phyloP scores from a whole-genome alignment of 2,888 invertebrate genomes.

The Drosophila austrosaltans region DNA sequence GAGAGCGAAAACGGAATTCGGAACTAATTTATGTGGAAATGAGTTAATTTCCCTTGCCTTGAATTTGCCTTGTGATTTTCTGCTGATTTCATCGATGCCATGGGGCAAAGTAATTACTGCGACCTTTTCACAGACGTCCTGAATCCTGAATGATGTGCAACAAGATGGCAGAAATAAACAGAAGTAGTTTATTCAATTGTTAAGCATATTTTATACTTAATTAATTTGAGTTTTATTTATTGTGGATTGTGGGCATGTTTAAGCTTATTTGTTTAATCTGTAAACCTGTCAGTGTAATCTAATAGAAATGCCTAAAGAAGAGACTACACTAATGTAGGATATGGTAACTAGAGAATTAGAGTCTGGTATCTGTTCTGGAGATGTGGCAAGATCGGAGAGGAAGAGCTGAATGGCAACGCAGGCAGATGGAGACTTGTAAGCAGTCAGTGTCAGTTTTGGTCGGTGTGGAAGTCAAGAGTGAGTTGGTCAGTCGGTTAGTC shows the following conservation, averaged over 20 bases:
- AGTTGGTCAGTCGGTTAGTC: too few species aligned
- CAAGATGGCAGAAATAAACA: background rate
- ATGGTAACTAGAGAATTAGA: too few species aligned
- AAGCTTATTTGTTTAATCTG: background rate
- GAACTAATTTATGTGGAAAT: conserved; percentile 81
- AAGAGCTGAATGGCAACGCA: too few species aligned
- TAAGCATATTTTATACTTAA: conserved; percentile 54
- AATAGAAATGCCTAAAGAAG: too few species aligned
- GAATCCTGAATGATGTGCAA: conserved; percentile 8
- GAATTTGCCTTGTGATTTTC: conserved; percentile 66
- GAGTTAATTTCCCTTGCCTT: conserved; percentile 78
- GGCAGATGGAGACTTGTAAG: too few species aligned
- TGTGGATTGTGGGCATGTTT: conserved; percentile 21
- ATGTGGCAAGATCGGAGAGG: too few species aligned
- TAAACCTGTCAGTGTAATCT: background rate
- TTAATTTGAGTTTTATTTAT: conserved; percentile 56
- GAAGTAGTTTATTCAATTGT: conserved; percentile 18
- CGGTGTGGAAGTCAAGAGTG: too few species aligned
- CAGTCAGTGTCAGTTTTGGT: too few species aligned
- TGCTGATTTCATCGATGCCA: conserved; percentile 69
- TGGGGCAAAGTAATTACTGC: conserved; percentile 61
- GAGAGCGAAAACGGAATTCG: conserved; percentile 49
- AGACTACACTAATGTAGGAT: too few species aligned
- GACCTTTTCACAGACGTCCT: conserved; percentile 48
- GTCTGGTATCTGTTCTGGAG: too few species aligned